Conservation (phyloP, 2,797 vertebrate species). For the Microctenopoma stevenorrisi region DNA sequence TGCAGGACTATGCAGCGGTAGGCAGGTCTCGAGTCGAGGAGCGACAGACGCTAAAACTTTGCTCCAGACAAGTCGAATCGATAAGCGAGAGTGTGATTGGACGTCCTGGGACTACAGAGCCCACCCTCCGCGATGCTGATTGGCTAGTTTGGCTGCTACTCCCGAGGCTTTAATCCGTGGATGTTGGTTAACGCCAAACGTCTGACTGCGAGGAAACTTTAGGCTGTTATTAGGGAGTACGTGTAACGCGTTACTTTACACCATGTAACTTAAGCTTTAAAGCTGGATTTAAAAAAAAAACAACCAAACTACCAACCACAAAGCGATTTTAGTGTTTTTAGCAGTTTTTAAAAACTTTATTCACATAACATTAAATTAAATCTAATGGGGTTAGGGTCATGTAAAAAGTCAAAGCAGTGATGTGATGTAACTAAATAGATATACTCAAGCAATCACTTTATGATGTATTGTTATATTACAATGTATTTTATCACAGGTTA, state of each 20-base stretch:
- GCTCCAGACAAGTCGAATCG: slow-evolving; percentile 74
- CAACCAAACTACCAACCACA: too few relatives aligned
- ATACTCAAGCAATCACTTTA: not conserved
- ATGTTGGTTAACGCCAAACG: slow-evolving; percentile 58
- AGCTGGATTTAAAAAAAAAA: not conserved
- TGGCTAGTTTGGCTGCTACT: slow-evolving; percentile 69
- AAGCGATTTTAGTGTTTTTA: too few relatives aligned
- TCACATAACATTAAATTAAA: too few relatives aligned
- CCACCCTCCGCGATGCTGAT: slow-evolving; percentile 59
- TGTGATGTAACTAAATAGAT: too few relatives aligned
- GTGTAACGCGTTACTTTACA: slow-evolving; percentile 13
- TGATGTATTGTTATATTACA: too few relatives aligned
- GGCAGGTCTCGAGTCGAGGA: slow-evolving; percentile 64
- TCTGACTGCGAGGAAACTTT: slow-evolving; percentile 30
- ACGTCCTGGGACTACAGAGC: not conserved
- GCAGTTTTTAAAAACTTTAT: too few relatives aligned
- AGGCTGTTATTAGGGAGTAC: slow-evolving; percentile 3
- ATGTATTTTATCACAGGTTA: too few relatives aligned
- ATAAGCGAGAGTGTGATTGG: slow-evolving; percentile 76
- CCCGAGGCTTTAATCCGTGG: slow-evolving; percentile 58
- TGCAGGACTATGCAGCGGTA: slow-evolving; percentile 56
- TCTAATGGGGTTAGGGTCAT: too few relatives aligned
- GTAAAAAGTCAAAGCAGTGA: too few relatives aligned
- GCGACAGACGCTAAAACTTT: slow-evolving; percentile 80
- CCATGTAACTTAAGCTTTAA: not conserved